phyloP scores from a whole-genome alignment of 2,888 invertebrate genomes.

The Lymantria dispar region DNA sequence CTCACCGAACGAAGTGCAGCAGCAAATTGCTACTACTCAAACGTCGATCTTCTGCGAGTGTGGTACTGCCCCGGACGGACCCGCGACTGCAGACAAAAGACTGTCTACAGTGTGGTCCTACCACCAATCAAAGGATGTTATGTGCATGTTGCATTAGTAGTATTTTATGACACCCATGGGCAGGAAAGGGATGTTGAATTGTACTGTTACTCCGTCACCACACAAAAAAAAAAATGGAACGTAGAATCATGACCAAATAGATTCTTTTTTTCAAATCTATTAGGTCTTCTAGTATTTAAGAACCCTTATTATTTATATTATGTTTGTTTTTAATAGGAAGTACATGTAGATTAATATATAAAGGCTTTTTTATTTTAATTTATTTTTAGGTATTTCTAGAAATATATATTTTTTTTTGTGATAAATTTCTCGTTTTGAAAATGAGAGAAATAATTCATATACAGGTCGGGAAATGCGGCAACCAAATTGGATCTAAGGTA shows the following conservation, averaged over 20 bases:
- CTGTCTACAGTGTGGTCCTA: too few species aligned
- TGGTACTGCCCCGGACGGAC: too few species aligned
- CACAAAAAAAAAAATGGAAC: too few species aligned
- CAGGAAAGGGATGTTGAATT: too few species aligned
- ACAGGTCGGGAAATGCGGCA: slow-evolving; percentile 82
- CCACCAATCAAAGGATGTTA: too few species aligned
- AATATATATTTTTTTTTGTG: slow-evolving; percentile 39
- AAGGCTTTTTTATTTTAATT: slow-evolving; percentile 40
- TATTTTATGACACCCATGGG: too few species aligned
- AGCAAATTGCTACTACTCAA: too few species aligned
- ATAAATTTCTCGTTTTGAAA: slow-evolving; percentile 24
- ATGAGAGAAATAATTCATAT: slow-evolving; percentile 93
- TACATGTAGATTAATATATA: slow-evolving; percentile 51
- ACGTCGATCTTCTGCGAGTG: too few species aligned
- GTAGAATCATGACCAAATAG: background rate
- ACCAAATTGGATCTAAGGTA: slow-evolving; percentile 91
- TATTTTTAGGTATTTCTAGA: slow-evolving; percentile 40
- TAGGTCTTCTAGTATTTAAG: slow-evolving; percentile 37
- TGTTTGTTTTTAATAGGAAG: slow-evolving; percentile 31
- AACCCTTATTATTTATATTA: slow-evolving; percentile 23
- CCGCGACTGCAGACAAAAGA: too few species aligned
- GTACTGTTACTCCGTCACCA: too few species aligned
- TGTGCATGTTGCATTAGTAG: too few species aligned
- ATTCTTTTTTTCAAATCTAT: slow-evolving; percentile 11
- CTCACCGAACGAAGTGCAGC: slow-evolving; percentile 3